Conservation (phyloP, 1,140 invertebrate genomes). For the Bombus soroeensis region DNA sequence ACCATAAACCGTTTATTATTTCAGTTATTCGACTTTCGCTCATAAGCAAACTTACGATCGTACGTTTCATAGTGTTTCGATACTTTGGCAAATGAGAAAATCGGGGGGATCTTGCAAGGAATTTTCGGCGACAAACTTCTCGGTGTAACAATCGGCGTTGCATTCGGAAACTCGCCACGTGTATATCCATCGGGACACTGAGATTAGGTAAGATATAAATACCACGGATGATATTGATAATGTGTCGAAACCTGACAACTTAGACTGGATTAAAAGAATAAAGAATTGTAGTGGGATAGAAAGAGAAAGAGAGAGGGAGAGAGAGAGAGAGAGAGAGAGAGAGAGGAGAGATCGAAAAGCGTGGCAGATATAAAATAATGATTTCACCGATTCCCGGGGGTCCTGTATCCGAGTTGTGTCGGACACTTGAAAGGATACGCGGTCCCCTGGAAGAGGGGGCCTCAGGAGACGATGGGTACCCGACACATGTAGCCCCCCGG, state of each 20-base stretch:
- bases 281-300: background rate
- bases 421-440: conserved; percentile 76
- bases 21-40: background rate
- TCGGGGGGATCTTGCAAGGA: too few relatives aligned
- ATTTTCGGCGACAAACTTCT: background rate
- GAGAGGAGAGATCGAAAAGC: conserved; percentile 22
- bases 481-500: conserved; percentile 79
- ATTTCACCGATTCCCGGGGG: conserved; percentile 72
- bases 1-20: background rate
- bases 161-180: too few relatives aligned
- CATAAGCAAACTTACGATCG: background rate
- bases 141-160: background rate
- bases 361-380: conserved; percentile 68
- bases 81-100: too few relatives aligned
- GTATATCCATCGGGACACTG: background rate
- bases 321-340: background rate
- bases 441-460: conserved; percentile 54
- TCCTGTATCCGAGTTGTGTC: conserved; percentile 62
- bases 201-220: background rate
- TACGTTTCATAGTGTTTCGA: too few relatives aligned
- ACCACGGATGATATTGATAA: background rate
- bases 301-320: background rate
- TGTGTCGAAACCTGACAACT: background rate
- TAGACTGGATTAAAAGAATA: background rate
- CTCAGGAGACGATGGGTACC: conserved; percentile 64